Base-by-base conservation (phyloP, 2,113 vertebrate species). In the Synodontis membranacea region DNA sequence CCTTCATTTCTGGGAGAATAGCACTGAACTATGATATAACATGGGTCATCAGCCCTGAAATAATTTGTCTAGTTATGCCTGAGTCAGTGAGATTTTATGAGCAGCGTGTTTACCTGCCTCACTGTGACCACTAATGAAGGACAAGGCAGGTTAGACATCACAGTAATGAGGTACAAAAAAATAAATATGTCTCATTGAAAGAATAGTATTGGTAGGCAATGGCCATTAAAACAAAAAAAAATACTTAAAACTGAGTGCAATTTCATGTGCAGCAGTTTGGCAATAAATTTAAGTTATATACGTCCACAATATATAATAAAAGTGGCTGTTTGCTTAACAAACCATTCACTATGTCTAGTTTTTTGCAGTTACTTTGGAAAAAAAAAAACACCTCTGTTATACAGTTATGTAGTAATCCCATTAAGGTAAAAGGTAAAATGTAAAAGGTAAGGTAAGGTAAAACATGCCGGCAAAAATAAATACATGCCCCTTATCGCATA, bases 141-240 rank as follows among this genome's bases (percentile, higher is more conserved):
- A 80, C 68, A 25, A 50, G 12, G 21, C 70, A 54, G 84, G 87
- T 83, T 62, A 86, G 84, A 42, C 82, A 54, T 25, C 62, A 14
- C 52, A n/a, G 52, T 88, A 86, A 88, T 84, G 81, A 88, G 74
- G 48, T 48, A 39, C 39, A 44, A 88, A 88, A 75, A n/a, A 39
- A 62, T 50, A 64, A 64, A 31, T n/a, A 64, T 31, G 3, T 31
- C n/a, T 64, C 62, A 14, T 64, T 64, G n/a, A 64, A 64, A 64
- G 50, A 31, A 50, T 31, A 34, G 12, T 31, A 48, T 2, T 2
- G 46, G 74, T 31, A 50, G 28, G 34, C 31, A 39, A 39, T 68
- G 66, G 66, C 66, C 7, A 34, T 68, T 37, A 42, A 2, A n/a
- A n/a, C n/a, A n/a, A n/a, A n/a, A n/a, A n/a, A n/a, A 7, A 39